These are phyloP conservation scores for Anneissia japonica DNA, from an alignment of 35 echinoderm and acorn worm genomes.

Conservation along the genomic window DNA sequence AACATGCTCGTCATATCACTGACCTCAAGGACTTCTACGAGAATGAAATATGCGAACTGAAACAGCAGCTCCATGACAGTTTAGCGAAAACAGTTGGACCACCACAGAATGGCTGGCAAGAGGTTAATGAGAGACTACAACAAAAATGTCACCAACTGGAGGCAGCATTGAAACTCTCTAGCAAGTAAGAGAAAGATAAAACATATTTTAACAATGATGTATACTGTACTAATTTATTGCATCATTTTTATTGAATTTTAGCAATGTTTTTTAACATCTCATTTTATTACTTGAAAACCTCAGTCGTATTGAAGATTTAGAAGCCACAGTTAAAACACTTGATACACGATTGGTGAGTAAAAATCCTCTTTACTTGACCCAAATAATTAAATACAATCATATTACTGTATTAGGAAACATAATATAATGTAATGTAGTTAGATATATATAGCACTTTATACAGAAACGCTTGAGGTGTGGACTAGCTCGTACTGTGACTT, in stretches of 20 bases:
- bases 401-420: not conserved
- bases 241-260: no score
- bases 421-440: no score
- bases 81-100: not conserved
- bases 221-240: not conserved
- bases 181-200: slow-evolving; percentile 24
- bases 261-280: not conserved
- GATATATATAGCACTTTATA: no score
- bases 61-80: slow-evolving; percentile 23
- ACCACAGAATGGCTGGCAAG: not conserved
- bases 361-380: not conserved
- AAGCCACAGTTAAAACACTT: slow-evolving; percentile 48
- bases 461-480: no score
- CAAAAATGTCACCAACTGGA: slow-evolving; percentile 48
- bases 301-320: slow-evolving; percentile 74
- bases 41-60: slow-evolving; percentile 51
- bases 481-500: no score
- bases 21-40: slow-evolving; percentile 68
- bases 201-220: not conserved
- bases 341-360: slow-evolving; percentile 63
- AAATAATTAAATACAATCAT: not conserved
- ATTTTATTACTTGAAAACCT: not conserved
- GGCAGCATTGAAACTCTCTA: slow-evolving; percentile 37
- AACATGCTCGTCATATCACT: slow-evolving; percentile 61
- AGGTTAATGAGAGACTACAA: slow-evolving; percentile 36